phyloP scores from a whole-genome alignment of 2,888 invertebrate species.

The Conops quadrifasciatus region DNA sequence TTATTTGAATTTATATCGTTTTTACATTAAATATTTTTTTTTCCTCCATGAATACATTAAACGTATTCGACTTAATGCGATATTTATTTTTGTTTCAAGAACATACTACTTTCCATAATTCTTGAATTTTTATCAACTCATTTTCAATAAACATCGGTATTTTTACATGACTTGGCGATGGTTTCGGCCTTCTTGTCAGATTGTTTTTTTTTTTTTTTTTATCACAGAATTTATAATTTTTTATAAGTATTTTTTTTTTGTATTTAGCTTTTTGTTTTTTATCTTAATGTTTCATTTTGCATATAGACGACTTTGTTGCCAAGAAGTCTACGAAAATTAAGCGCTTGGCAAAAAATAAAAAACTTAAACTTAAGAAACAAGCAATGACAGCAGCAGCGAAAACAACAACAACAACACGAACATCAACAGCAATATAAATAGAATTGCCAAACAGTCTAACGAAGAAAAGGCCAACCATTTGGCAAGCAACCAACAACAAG shows the following conservation, averaged over 20 bases:
- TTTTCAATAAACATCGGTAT: too few relatives aligned
- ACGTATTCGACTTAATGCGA: too few relatives aligned
- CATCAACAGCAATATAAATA: not conserved
- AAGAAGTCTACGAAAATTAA: slow-evolving; percentile 8
- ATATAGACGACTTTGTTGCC: not conserved
- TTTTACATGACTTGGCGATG: too few relatives aligned
- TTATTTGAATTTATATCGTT: too few relatives aligned
- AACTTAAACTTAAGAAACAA: not conserved
- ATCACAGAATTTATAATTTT: not conserved
- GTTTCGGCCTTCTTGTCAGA: not conserved
- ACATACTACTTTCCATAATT: too few relatives aligned
- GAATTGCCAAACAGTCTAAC: slow-evolving; percentile 18
- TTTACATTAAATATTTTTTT: too few relatives aligned
- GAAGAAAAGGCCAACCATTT: slow-evolving; percentile 10
- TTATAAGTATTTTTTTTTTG: not conserved
- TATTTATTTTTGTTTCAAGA: too few relatives aligned
- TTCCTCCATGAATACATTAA: too few relatives aligned
- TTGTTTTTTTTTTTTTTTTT: not conserved
- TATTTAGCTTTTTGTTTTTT: not conserved
- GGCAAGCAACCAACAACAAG: too few relatives aligned
- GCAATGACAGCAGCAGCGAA: not conserved
- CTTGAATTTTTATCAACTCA: too few relatives aligned
- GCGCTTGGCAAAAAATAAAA: not conserved
- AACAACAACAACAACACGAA: slow-evolving; percentile 2
- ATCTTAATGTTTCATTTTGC: not conserved